Evolutionary conservation across 2,113 vertebrate species (phyloP), one percentile per base, ranked within the genome.

Genomic region (Naja naja): DNA sequence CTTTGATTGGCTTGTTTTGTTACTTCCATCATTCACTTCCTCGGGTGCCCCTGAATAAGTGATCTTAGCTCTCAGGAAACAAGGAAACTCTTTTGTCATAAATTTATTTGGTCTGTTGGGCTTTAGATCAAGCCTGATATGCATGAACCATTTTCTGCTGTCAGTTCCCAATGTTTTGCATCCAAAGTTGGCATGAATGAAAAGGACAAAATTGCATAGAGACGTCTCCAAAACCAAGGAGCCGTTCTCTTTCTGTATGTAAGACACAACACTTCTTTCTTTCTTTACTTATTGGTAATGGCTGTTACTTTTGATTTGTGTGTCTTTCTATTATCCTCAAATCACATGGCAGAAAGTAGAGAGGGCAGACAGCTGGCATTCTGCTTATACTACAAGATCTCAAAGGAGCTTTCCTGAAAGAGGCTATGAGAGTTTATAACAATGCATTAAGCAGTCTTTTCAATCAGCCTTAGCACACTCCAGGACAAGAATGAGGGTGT

Each of bases 271-370:
- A 85, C 53, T 92, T 85, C 53, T 93, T 90, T 86, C 54, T 90
- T 85, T 49, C 81, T 43, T 93, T 64, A 64, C 54, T 93, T 86
- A 20, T 39, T 49, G 53, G 43, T 27, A n/a, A 34, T 49, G 43
- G 53, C 34, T 53, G 53, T 60, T 90, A 27, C n/a, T 92, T 88
- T 88, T 88, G 86, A 92, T 94, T 91, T 96, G 96, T 96, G 95
- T 92, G 87, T 69, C 23, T 92, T 94, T 69, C 64, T 94, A 93
- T 92, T 89, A 55, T 93, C 95, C 94, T 93, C 90, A 25, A 94
- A 88, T 14, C 89, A 69, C 74, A 60, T 69, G 91, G 91, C 94
- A 95, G 94, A 95, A 94, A 91, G 87, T 92, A 95, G 92, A 94
- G 93, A 94, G 94, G 93, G 93, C 89, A 95, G 94, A 93, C 95